Base-by-base conservation (phyloP, 1,140 invertebrate species). In the Caenorhabditis latens region DNA sequence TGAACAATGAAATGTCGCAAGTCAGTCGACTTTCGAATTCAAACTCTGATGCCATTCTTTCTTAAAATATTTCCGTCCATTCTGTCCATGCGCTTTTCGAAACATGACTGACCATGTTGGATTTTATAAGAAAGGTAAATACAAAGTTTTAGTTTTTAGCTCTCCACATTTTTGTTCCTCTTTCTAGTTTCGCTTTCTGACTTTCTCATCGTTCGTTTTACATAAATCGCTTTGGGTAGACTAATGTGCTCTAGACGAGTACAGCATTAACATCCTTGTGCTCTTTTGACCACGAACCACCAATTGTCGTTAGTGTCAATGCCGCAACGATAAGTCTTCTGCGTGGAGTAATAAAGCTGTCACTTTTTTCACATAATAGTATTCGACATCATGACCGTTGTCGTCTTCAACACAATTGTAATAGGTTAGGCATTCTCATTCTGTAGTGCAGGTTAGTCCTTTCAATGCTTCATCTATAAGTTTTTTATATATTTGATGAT, bases 111-210 rank as follows among this genome's bases (percentile, higher is more conserved):
- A 24, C 46, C n/a, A 79, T 79, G 71, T n/a, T 79, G 71, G n/a
- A 79, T 42, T 79, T 79, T 14, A 79, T 79, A 50, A 79, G 40
- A 79, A 21, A 79, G 71, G 71, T 79, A 79, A 79, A 50, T 2
- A 79, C n/a, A 19, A n/a, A 1, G 6, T 58, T 19, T n/a, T 58
- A 14, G n/a, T 58, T 58, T 1, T 14, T 58, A 58, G 55, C 6
- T n/a, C n/a, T 53, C 50, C 16, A 53, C 55, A 19, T 19, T 58
- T 0, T 58, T n/a, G 16, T 8, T 58, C 8, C n/a, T n/a, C n/a
- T n/a, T n/a, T 19, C 57, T 58, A 58, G 16, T 5, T 58, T 58
- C 4, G 19, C n/a, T 8, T 21, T 58, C 57, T 21, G 7, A 32
- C 32, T 32, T 32, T 32, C 32, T 32, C 32, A 32, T 32, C 32